phyloP scores from a whole-genome alignment of 2,113 vertebrate species.

The Poeciliopsis retropinna region DNA sequence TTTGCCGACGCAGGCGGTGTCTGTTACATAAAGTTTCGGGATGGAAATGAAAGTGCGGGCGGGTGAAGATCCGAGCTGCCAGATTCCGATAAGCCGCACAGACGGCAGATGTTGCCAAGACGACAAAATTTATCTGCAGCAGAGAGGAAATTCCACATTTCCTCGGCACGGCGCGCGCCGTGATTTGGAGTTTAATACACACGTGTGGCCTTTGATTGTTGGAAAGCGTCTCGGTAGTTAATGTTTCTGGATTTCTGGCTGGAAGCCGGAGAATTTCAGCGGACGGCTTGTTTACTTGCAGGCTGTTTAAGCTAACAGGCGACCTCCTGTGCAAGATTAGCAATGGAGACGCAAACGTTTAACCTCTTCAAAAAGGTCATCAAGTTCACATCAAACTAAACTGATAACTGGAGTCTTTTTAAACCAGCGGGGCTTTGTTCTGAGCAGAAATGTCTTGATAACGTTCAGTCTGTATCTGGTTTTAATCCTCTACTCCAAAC shows the following conservation, averaged over 20 bases:
- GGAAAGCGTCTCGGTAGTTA: constrained; percentile 9
- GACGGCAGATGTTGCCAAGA: constrained; percentile 49
- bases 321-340: background rate
- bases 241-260: background rate
- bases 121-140: constrained; percentile 32
- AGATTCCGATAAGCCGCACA: constrained; percentile 44
- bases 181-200: background rate
- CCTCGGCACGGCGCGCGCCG: constrained; percentile 1
- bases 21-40: constrained; percentile 75
- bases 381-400: background rate
- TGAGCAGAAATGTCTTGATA: too few species aligned
- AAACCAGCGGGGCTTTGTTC: background rate
- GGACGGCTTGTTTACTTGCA: background rate
- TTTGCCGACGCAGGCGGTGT: constrained; percentile 74
- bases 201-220: constrained; percentile 23
- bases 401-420: background rate
- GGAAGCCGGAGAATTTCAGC: background rate
- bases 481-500: too few species aligned
- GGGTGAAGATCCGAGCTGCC: constrained; percentile 54
- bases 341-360: too few species aligned
- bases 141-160: constrained; percentile 11
- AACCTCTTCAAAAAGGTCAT: background rate
- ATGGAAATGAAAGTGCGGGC: constrained; percentile 66
- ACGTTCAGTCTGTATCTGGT: too few species aligned
- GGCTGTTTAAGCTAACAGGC: background rate